Percentiles rank a stretch among this genome's conserved stretches.
These are phyloP conservation scores for Trididemnum nubilum DNA, from an alignment of 23 tunicate species.

Conservation along the genomic window DNA sequence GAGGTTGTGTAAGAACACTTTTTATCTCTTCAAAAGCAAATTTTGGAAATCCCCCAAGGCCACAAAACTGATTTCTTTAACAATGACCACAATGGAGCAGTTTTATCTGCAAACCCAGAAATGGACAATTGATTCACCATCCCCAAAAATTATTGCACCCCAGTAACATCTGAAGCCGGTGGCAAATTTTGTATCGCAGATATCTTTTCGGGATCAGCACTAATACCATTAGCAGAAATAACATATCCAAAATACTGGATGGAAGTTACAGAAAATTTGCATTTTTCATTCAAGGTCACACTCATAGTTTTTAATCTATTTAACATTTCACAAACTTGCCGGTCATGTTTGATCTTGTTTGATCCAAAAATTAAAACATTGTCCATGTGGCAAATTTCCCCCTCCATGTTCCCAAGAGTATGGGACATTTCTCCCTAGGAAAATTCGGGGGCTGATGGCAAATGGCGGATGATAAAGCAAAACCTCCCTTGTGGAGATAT, in stretches of 20 bases:
- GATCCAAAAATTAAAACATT: constrained; percentile 28
- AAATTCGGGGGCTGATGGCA: constrained; percentile 25
- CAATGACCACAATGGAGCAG: neutral
- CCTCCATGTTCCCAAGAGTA: constrained; percentile 16
- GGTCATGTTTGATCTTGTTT: constrained; percentile 13
- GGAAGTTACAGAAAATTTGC: constrained; percentile 4
- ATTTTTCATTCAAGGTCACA: constrained; percentile 44
- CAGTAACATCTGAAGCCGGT: neutral
- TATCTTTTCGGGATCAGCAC: neutral
- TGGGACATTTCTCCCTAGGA: constrained; percentile 9
- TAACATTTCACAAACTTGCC: neutral
- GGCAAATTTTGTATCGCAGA: neutral
- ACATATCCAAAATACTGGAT: constrained; percentile 27
- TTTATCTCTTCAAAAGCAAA: neutral
- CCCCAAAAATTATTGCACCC: neutral
- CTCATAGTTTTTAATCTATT: neutral
- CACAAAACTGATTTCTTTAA: neutral
- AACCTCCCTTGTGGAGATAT: constrained; percentile 9
- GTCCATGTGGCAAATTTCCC: constrained; percentile 25
- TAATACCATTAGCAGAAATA: neutral
- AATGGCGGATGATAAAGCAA: no score
- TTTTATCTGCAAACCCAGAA: neutral
- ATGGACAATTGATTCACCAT: neutral
- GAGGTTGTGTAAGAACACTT: neutral
- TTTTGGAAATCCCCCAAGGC: neutral